A percentile compares a stretch with the other conserved stretches of the same genome.
phyloP scores from a whole-genome alignment of 2,113 vertebrate species.

The Micronisus gabar region DNA sequence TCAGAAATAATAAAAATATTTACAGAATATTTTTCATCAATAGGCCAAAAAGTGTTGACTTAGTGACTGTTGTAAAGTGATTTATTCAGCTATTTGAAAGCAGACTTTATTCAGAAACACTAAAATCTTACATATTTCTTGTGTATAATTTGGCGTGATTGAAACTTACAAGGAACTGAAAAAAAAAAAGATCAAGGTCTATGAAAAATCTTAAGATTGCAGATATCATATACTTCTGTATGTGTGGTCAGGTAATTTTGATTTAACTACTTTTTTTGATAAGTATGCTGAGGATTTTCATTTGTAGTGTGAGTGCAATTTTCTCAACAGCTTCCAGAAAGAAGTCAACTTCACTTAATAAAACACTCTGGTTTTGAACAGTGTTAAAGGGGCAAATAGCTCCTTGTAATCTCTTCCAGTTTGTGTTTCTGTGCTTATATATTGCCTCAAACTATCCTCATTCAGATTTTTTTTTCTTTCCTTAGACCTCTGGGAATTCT shows the following conservation, averaged over 20 bases:
- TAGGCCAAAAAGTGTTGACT: neutral
- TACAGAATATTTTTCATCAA: neutral
- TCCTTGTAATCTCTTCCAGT: neutral
- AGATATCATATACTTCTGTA: neutral
- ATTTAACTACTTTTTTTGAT: neutral
- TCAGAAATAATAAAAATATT: neutral
- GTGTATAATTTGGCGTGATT: accelerated
- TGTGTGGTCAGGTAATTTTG: neutral
- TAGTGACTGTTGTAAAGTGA: neutral
- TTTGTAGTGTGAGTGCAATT: neutral
- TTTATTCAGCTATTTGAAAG: neutral
- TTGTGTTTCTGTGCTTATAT: neutral
- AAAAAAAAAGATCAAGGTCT: neutral
- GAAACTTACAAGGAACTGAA: neutral
- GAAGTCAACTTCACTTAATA: neutral
- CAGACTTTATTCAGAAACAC: neutral
- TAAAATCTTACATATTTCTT: neutral
- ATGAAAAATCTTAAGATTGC: neutral
- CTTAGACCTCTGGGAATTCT: neutral
- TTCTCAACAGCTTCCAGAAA: neutral
- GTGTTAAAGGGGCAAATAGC: neutral
- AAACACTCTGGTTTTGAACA: neutral
- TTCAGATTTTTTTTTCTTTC: neutral
- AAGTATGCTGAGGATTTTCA: neutral
- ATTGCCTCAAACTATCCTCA: neutral